Base-by-base conservation (phyloP, 2,113 vertebrate genomes). In the Istiophorus platypterus region DNA sequence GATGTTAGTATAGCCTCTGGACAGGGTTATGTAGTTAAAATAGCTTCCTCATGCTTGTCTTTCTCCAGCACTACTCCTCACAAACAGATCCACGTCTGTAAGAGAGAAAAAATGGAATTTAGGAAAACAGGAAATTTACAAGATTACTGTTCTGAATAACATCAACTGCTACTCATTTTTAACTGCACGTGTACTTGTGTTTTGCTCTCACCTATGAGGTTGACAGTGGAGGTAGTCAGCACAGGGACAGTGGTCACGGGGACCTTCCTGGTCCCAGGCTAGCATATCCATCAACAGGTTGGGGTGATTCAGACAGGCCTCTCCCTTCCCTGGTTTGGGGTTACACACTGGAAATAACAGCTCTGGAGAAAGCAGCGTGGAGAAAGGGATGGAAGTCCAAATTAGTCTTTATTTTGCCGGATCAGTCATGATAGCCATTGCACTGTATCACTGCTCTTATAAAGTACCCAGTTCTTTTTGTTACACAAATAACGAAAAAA, bases 321-420 rank as follows among this genome's bases (percentile, higher is more conserved):
- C 95, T 0, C 96, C 96, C 76, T 96, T 95, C 78, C 87, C 34
- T 0, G 96, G 96, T 73, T 95, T 91, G 1, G 96, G 96, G 4
- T 95, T 97, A 81, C 98, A 99, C 77, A 99, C 97, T 0, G 98
- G 98, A 26, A 97, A 98, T 81, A 99, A 86, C 0, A 99, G 93
- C 51, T 96, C 97, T 99, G 85, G 9, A 63, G 51, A 15, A 62
- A 65, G 45, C 74, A 62, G 31, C 4, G 64, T 17, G 49, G 0
- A 42, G 5, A 58, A 5, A 5, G 5, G 24, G 5, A 70, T 17
- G 7, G 0, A 29, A 24, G 59, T 34, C 11, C 15, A 37, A 49
- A 59, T 6, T 29, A 14, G 9, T 17, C n/a, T 45, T 67, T 29
- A 59, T 24, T 59, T 24, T 27, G n/a, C 17, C n/a, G 11, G 67